Evolutionary conservation across 2,113 vertebrate genomes (phyloP).

Genomic region (Halichoerus grypus): DNA sequence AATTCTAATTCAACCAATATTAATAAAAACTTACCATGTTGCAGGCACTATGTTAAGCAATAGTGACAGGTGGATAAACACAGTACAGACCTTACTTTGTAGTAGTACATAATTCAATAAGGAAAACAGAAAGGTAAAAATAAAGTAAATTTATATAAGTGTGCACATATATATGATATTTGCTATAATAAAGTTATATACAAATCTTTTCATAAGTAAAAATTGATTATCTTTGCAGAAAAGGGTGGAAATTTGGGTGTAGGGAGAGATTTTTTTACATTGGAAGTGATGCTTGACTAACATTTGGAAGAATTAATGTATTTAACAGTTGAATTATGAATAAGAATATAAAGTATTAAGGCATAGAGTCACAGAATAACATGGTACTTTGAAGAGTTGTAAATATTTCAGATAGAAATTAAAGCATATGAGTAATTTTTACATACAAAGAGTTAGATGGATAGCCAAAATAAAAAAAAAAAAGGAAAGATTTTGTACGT

Average conservation of each 20-base stretch:
- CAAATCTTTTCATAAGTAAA: background rate
- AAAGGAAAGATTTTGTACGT: background rate
- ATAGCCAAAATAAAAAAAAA: background rate
- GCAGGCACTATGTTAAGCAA: background rate
- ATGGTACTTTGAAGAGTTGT: background rate
- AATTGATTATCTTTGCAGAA: background rate
- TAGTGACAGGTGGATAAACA: background rate
- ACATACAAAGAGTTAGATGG: background rate
- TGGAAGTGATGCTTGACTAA: background rate
- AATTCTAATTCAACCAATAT: background rate
- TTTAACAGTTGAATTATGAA: background rate
- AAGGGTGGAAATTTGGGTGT: background rate
- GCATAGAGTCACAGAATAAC: background rate
- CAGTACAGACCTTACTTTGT: background rate
- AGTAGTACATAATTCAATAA: background rate
- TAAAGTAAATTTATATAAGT: background rate
- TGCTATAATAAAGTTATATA: background rate
- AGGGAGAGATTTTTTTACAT: background rate
- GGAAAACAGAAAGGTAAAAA: background rate
- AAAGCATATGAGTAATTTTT: background rate
- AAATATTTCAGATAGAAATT: background rate
- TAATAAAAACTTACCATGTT: background rate
- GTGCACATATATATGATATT: background rate
- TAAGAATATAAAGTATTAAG: background rate
- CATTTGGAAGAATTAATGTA: background rate